phyloP scores from a whole-genome alignment of 2,113 vertebrate genomes.

The Dasyprocta punctata region DNA sequence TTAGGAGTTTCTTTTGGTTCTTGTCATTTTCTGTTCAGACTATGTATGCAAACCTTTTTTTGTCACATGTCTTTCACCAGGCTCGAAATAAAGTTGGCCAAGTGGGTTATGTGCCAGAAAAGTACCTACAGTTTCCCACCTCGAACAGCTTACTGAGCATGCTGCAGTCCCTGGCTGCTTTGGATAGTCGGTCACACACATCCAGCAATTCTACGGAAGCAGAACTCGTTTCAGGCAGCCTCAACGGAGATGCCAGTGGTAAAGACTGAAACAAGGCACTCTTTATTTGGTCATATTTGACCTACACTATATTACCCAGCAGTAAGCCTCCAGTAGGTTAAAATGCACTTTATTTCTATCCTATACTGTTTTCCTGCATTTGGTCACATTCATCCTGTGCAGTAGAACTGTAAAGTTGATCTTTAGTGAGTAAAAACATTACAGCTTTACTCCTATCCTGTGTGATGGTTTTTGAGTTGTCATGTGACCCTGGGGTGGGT shows the following conservation, averaged over 20 bases:
- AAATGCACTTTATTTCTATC: neutral
- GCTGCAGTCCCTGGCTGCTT: slow-evolving; percentile 95
- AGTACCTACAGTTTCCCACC: slow-evolving; percentile 97
- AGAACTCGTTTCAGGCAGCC: slow-evolving; percentile 92
- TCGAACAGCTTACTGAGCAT: slow-evolving; percentile 98
- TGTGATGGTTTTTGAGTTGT: neutral
- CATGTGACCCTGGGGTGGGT: neutral
- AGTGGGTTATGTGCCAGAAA: slow-evolving; percentile 97
- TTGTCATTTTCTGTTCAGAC: neutral
- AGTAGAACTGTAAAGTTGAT: neutral
- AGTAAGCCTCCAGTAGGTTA: slow-evolving; percentile 19
- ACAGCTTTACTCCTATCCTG: neutral
- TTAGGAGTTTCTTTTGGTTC: neutral
- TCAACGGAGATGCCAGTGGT: slow-evolving; percentile 96
- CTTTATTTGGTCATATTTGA: slow-evolving; percentile 51
- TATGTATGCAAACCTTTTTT: slow-evolving; percentile 11
- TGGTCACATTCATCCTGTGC: neutral
- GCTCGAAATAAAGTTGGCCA: slow-evolving; percentile 96
- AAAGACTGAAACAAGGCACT: slow-evolving; percentile 75
- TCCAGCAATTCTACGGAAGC: slow-evolving; percentile 97
- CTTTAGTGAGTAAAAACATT: slow-evolving; percentile 31
- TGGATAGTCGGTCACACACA: slow-evolving; percentile 96
- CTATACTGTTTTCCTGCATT: neutral
- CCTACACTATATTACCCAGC: neutral
- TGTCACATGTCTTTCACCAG: slow-evolving; percentile 81